A percentile compares a stretch with the other conserved stretches of the same genome.
phyloP scores from a whole-genome alignment of 1,140 invertebrate species.

The Brachionus angularis region DNA sequence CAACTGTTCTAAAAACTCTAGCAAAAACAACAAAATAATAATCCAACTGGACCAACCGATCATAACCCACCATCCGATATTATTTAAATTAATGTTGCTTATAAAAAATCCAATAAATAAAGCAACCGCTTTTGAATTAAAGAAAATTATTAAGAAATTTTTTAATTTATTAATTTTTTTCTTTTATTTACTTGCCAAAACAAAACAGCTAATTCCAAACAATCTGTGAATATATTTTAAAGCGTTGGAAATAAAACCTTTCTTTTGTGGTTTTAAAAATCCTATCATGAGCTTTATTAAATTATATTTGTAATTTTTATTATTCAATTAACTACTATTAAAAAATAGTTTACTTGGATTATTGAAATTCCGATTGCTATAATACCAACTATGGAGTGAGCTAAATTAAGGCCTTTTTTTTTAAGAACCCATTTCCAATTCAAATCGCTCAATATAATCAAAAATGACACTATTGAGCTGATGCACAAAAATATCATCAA shows the following conservation, averaged over 20 bases:
- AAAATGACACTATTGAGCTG: neutral
- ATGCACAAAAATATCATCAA: slow-evolving; percentile 8
- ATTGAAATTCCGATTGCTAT: neutral
- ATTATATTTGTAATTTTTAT: neutral
- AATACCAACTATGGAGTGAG: slow-evolving; percentile 38
- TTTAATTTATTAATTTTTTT: neutral
- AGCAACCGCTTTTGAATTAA: neutral
- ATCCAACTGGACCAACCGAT: slow-evolving; percentile 8
- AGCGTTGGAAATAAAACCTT: too few relatives aligned
- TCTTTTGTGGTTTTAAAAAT: too few relatives aligned
- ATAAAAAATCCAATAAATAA: slow-evolving; percentile 31
- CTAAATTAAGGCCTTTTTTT: neutral
- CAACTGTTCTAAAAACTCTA: slow-evolving; percentile 22
- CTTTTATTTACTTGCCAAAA: slow-evolving; percentile 27
- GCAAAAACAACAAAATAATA: neutral
- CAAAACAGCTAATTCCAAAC: neutral
- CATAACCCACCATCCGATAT: slow-evolving; percentile 22
- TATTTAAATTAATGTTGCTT: neutral
- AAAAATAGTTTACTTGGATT: neutral
- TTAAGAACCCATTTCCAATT: slow-evolving; percentile 16
- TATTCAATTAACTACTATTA: neutral
- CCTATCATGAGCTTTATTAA: too few relatives aligned
- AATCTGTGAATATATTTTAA: neutral
- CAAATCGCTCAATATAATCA: slow-evolving; percentile 1
- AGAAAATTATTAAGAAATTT: neutral